Conservation (phyloP, 2,113 vertebrate genomes). For the Microtus montanus region DNA sequence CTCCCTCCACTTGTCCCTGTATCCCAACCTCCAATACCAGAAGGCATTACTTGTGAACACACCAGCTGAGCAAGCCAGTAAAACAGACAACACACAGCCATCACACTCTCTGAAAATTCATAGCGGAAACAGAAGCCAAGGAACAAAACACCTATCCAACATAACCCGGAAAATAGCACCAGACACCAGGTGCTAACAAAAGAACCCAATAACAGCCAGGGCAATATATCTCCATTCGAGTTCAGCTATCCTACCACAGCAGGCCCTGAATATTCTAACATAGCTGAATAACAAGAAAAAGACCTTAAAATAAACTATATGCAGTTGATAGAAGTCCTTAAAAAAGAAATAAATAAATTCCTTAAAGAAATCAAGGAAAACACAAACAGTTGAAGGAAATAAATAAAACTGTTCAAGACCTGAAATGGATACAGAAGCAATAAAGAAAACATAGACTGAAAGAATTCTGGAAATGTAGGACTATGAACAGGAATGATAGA, state of each 20-base stretch:
- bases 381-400: too few relatives aligned
- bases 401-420: too few relatives aligned
- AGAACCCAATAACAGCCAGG: not conserved
- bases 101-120: not conserved
- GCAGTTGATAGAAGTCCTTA: not conserved
- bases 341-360: not conserved
- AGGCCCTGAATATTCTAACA: not conserved
- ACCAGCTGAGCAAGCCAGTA: not conserved
- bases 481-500: not conserved
- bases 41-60: not conserved
- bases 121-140: not conserved
- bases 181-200: not conserved
- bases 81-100: not conserved
- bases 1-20: not conserved
- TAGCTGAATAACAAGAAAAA: not conserved
- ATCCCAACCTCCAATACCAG: not conserved
- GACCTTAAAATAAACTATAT: not conserved
- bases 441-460: not conserved
- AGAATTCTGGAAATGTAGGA: not conserved
- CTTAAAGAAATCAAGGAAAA: too few relatives aligned
- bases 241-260: not conserved
- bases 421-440: not conserved
- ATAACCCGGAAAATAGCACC: not conserved
- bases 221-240: not conserved
- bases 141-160: not conserved